Base-by-base conservation (phyloP, 2,888 invertebrate species). In the Eristalis tenax region DNA sequence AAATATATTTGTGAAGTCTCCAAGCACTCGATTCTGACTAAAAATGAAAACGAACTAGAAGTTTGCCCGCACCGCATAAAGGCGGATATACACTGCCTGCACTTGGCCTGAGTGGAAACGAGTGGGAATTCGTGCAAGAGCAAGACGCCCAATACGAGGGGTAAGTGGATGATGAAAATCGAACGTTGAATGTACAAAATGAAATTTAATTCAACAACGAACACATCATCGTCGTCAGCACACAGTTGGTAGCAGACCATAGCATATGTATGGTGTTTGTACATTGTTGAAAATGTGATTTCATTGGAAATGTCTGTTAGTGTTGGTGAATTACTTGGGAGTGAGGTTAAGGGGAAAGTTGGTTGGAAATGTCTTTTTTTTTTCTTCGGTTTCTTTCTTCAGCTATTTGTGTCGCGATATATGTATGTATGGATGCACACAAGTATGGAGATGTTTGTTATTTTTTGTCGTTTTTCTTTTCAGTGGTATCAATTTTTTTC, bases 1-100 rank as follows among this genome's bases (percentile, higher is more conserved):
- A 69, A 35, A 38, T 59, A 90, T 90, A 91, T 90, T 91, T 90
- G 90, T 91, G 92, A 92, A 92, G 92, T 92, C 92, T 92, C 91
- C 92, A 92, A 92, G 91, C 91, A 91, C 90, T 90, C 89, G 90
- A 89, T 89, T 90, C 89, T 89, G 90, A 91, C 91, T 89, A 86
- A 89, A 88, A 70, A 82, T 85, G 83, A 83, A 80, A 73, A 68
- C 35, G 68, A 83, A 83, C 71, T 76, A 83, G 79, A 79, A 87
- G 83, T 87, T 80, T 76, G 83, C 68, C 83, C 87, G 87, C 83
- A 87, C 87, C 87, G 79, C 86, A 82, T 86, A 70, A 79, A 86
- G 80, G 86, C 86, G 86, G 78, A 86, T 86, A 82, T 86, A 79
- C 73, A 76, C 69, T 15, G 23, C 4, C 10, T 15, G 26, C 59